Conservation (phyloP, 2,888 invertebrate genomes). For the Polydrusus cervinus region DNA sequence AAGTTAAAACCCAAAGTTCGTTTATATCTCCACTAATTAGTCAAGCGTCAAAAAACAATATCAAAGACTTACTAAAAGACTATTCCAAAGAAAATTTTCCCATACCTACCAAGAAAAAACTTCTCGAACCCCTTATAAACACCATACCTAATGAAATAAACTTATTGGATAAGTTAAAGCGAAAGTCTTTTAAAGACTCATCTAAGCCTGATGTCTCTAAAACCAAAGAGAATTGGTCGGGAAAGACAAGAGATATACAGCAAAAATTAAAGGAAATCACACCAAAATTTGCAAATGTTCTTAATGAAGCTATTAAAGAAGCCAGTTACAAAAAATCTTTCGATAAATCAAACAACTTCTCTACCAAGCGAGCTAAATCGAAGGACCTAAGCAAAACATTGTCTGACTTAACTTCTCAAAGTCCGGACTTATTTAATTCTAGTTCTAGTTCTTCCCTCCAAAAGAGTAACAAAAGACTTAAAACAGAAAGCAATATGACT, state of each 20-base stretch:
- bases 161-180: conserved; percentile 2
- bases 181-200: conserved; percentile 2
- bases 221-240: not conserved
- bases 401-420: not conserved
- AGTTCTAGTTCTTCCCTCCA: not conserved
- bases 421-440: not conserved
- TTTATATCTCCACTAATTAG: conserved; percentile 18
- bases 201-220: conserved; percentile 1
- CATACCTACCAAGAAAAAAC: conserved; percentile 22
- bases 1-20: conserved; percentile 26
- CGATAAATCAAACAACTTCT: not conserved
- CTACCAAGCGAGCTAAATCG: not conserved
- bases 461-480: not conserved
- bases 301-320: not conserved
- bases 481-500: conserved; percentile 1
- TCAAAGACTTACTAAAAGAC: conserved; percentile 7
- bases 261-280: not conserved
- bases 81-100: conserved; percentile 10
- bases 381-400: not conserved
- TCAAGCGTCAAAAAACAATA: not conserved
- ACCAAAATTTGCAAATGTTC: not conserved
- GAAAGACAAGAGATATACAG: not conserved
- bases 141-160: not conserved
- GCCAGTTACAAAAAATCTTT: not conserved
- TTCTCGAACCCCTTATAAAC: conserved; percentile 13